A percentile compares a stretch with the other conserved stretches of the same genome.
These are phyloP conservation scores for Dreissena rostriformis DNA, from an alignment of 1,140 invertebrate genomes.

Conservation along the genomic window DNA sequence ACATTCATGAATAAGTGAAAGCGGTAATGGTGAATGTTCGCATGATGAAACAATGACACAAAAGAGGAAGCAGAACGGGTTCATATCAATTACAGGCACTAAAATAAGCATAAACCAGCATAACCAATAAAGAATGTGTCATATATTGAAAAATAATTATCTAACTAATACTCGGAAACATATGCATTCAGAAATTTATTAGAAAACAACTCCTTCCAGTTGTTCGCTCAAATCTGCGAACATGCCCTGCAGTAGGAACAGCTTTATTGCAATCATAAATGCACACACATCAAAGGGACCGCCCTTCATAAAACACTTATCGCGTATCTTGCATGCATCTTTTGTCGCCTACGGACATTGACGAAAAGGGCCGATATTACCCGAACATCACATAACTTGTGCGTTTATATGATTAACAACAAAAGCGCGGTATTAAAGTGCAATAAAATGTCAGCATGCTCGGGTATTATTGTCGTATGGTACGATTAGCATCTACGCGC, in stretches of 20 bases:
- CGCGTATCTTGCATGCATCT: constrained; percentile 42
- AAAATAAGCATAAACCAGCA: too few species aligned
- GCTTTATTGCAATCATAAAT: constrained; percentile 53
- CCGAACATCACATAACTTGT: constrained; percentile 33
- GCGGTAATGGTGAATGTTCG: too few species aligned
- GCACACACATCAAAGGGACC: constrained; percentile 41
- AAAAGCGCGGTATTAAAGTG: constrained; percentile 44
- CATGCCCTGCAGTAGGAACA: constrained; percentile 44
- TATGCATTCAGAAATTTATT: constrained; percentile 27
- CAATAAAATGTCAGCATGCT: constrained; percentile 43
- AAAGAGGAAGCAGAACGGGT: too few species aligned
- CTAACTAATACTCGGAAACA: constrained; percentile 41
- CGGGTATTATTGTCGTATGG: too few species aligned
- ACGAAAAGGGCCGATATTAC: constrained; percentile 44
- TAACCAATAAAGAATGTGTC: too few species aligned
- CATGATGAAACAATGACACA: too few species aligned
- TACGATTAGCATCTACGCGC: constrained; percentile 11
- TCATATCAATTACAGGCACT: too few species aligned
- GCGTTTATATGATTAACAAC: constrained; percentile 41
- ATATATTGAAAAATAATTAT: too few species aligned
- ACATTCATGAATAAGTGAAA: too few species aligned
- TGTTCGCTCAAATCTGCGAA: constrained; percentile 36
- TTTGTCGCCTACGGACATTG: constrained; percentile 16
- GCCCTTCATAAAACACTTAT: constrained; percentile 56
- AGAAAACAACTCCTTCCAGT: constrained; percentile 23